Conservation (phyloP, 1,140 invertebrate genomes). For the Caenorhabditis brenneri region DNA sequence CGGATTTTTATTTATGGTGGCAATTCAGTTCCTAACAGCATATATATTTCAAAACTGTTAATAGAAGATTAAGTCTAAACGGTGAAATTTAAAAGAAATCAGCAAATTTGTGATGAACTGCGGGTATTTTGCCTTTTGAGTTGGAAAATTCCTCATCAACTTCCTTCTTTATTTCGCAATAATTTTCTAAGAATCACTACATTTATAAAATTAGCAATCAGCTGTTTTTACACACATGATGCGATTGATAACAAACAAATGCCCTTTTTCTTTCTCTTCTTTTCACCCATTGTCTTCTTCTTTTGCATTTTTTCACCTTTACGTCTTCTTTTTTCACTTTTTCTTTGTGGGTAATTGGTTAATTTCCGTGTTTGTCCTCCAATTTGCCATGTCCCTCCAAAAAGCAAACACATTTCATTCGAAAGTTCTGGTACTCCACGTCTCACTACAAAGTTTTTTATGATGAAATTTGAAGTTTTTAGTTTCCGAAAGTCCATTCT, state of each 20-base stretch:
- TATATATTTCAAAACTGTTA: too few relatives aligned
- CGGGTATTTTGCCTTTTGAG: too few relatives aligned
- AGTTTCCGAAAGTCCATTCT: neutral
- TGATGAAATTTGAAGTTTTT: neutral
- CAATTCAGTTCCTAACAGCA: neutral
- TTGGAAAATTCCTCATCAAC: neutral
- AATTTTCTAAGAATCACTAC: neutral
- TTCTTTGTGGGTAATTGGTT: conserved; percentile 3
- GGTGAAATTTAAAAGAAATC: too few relatives aligned
- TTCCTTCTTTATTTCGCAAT: neutral
- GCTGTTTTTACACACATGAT: conserved; percentile 29
- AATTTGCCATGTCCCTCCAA: neutral
- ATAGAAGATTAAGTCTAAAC: too few relatives aligned
- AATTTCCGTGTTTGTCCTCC: conserved; percentile 35
- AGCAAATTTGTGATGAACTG: too few relatives aligned
- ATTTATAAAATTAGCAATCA: neutral
- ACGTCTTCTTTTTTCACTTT: neutral
- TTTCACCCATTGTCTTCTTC: neutral
- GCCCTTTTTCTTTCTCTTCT: neutral
- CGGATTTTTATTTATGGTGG: neutral
- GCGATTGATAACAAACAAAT: neutral
- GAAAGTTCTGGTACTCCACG: conserved; percentile 2
- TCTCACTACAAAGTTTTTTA: neutral
- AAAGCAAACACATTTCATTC: conserved; percentile 14
- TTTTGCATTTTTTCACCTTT: neutral